These are phyloP conservation scores for Schizotus pectinicornis DNA, from an alignment of 2,888 invertebrate species.

Conservation along the genomic window DNA sequence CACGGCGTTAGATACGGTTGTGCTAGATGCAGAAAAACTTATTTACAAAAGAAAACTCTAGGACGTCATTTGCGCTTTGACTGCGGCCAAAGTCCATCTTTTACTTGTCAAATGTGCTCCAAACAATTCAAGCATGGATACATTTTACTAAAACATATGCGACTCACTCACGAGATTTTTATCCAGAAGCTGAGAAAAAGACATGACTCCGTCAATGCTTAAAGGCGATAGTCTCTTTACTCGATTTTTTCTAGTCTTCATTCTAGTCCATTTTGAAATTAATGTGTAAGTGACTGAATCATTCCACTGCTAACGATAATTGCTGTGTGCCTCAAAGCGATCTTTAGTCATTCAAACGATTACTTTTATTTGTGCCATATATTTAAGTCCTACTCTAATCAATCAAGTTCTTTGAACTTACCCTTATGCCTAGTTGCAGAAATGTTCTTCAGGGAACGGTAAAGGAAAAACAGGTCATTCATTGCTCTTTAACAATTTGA, in stretches of 20 bases:
- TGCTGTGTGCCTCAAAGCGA: constrained; percentile 25
- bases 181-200: constrained; percentile 46
- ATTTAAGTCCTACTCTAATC: constrained; percentile 10
- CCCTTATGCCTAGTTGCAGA: no score
- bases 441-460: no score
- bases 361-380: constrained; percentile 15
- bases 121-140: constrained; percentile 54
- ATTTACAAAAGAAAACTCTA: constrained; percentile 55
- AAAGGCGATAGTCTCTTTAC: no score
- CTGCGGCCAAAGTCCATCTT: constrained; percentile 57
- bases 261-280: constrained; percentile 6
- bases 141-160: constrained; percentile 52
- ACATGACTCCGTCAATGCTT: constrained; percentile 29
- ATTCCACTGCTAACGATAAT: neutral
- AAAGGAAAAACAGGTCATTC: no score
- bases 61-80: constrained; percentile 60
- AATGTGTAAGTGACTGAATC: no score
- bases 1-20: constrained; percentile 53
- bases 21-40: constrained; percentile 51
- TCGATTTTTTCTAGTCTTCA: constrained; percentile 19
- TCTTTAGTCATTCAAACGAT: constrained; percentile 2
- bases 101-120: constrained; percentile 51
- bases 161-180: constrained; percentile 49
- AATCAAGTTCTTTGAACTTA: neutral
- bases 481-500: no score